Percentiles rank a stretch among this genome's conserved stretches.
Conservation (phyloP, 1,140 invertebrate species). For the Zeugodacus cucurbitae region DNA sequence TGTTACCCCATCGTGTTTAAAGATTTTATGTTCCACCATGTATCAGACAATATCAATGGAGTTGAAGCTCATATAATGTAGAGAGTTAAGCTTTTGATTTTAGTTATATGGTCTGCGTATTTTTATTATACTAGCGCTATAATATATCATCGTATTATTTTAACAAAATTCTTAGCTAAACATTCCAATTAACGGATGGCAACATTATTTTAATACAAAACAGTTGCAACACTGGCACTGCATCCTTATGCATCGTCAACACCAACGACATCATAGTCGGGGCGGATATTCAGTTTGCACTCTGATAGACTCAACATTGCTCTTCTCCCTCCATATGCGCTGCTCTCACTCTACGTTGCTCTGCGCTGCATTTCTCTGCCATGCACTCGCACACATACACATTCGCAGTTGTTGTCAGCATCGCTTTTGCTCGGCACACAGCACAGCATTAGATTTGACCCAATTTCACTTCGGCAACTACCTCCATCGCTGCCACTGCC, state of each 20-base stretch:
- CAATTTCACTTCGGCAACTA: slow-evolving; percentile 27
- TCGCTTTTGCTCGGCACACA: not conserved
- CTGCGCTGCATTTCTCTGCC: not conserved
- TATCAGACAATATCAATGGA: too few relatives aligned
- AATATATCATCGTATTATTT: too few relatives aligned
- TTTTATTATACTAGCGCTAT: too few relatives aligned
- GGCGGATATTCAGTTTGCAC: slow-evolving; percentile 21
- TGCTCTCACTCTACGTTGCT: not conserved
- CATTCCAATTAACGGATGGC: too few relatives aligned
- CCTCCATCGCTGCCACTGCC: not conserved
- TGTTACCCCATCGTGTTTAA: too few relatives aligned
- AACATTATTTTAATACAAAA: too few relatives aligned
- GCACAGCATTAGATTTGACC: slow-evolving; percentile 29
- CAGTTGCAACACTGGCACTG: not conserved
- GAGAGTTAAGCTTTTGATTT: too few relatives aligned
- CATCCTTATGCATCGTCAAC: not conserved
- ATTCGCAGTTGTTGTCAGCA: not conserved
- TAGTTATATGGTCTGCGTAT: too few relatives aligned
- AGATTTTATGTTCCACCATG: too few relatives aligned
- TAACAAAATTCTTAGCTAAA: too few relatives aligned
- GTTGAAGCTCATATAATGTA: too few relatives aligned
- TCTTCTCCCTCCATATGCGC: not conserved
- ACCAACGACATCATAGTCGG: not conserved
- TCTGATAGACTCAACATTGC: not conserved
- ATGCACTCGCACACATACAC: not conserved